These are phyloP conservation scores for Zeugodacus cucurbitae DNA, from an alignment of 1,140 invertebrate species.

Conservation along the genomic window DNA sequence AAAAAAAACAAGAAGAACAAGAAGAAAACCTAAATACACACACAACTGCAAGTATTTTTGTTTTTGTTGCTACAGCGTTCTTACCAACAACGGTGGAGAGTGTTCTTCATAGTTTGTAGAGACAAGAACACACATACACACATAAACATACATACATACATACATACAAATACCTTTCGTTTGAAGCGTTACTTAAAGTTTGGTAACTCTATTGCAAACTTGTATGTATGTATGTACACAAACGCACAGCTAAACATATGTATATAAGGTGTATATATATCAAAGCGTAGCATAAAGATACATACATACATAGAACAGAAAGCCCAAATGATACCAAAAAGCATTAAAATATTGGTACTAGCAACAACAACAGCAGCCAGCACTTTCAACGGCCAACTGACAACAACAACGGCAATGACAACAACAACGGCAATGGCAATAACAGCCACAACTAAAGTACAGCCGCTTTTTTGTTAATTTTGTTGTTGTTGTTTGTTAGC, in stretches of 20 bases:
- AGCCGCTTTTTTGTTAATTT: neutral
- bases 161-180: neutral
- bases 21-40: neutral
- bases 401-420: neutral
- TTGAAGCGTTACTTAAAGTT: constrained; percentile 32
- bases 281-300: neutral
- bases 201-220: constrained; percentile 23
- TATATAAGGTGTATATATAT: neutral
- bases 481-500: constrained; percentile 21
- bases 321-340: constrained; percentile 21
- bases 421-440: neutral
- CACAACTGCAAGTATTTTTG: neutral
- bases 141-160: neutral
- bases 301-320: neutral
- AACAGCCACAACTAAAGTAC: constrained; percentile 13
- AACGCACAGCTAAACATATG: neutral
- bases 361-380: neutral
- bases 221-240: neutral
- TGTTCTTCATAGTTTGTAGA: constrained; percentile 1
- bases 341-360: constrained; percentile 31
- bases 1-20: neutral
- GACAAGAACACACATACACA: neutral
- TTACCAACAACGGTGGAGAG: neutral
- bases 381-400: neutral
- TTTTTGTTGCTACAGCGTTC: neutral